A percentile compares a stretch with the other conserved stretches of the same genome.
phyloP scores from a whole-genome alignment of 1,140 invertebrate genomes.

The Drosophila elegans region DNA sequence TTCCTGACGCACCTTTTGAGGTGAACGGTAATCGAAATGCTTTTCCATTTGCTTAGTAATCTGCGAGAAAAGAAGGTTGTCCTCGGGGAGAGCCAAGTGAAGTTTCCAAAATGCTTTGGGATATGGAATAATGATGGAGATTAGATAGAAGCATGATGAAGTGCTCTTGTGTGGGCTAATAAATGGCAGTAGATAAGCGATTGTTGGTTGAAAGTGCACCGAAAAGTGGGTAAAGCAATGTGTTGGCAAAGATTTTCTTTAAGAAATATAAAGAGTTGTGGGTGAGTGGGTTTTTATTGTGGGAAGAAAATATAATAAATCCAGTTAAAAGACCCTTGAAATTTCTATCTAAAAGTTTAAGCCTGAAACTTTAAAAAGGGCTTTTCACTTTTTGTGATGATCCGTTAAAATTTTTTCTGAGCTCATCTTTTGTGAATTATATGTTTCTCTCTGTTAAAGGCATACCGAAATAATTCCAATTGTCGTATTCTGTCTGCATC shows the following conservation, averaged over 20 bases:
- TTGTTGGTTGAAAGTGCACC: conserved; percentile 16
- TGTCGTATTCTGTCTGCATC: too few species aligned
- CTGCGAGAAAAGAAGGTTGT: background rate
- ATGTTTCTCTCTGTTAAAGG: too few species aligned
- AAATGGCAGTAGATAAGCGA: conserved; percentile 38
- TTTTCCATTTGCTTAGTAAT: conserved; percentile 33
- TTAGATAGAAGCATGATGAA: conserved; percentile 53
- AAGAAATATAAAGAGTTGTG: background rate
- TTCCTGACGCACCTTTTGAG: conserved; percentile 41
- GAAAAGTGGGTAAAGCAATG: conserved; percentile 3
- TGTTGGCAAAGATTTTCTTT: conserved; percentile 1
- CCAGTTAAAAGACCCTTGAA: too few species aligned
- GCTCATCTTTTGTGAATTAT: too few species aligned
- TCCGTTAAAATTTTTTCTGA: too few species aligned
- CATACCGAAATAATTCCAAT: too few species aligned
- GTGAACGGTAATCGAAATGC: conserved; percentile 55
- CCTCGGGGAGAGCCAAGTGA: conserved; percentile 19
- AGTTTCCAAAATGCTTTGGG: conserved; percentile 16
- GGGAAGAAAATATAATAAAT: background rate
- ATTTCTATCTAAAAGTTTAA: too few species aligned
- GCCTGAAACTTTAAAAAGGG: too few species aligned
- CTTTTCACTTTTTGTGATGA: too few species aligned
- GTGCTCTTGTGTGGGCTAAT: conserved; percentile 33
- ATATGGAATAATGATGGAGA: conserved; percentile 53
- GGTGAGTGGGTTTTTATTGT: conserved; percentile 2